Base-by-base conservation (phyloP, 2,888 invertebrate species). In the Epinotia bilunana region DNA sequence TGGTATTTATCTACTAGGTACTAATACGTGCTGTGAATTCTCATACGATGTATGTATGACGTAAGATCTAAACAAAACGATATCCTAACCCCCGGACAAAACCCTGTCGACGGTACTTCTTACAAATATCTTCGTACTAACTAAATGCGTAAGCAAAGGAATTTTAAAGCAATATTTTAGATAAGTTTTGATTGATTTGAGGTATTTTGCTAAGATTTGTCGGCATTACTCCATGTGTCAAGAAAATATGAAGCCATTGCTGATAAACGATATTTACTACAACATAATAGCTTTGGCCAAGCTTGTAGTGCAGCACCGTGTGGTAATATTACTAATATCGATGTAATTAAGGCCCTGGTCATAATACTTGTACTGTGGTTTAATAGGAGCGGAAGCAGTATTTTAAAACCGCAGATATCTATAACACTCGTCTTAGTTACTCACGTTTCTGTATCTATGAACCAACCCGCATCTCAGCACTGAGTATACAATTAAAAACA, bases 361-460 rank as follows among this genome's bases (percentile, higher is more conserved):
- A 57, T 23, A 46, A 60, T 46, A 69, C 16, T 12, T 58, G 16
- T 11, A 69, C 60, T 69, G 58, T 68, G 43, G 3, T 63, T 68
- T 64, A 69, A 70, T 64, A 33, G 33, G 39, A 70, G 64, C 74
- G 70, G 74, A 74, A 74, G 74, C 70, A 28, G 61, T 63, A 68
- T 68, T 58, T 39, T 74, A 70, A 68, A 74, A 73, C 58, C 68
- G n/a, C 53, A 67, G 62, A 69, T 69, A 69, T 39, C 63, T 70
- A 58, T 58, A 70, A 23, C 33, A 60, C 58, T 61, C 60, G 60
- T 63, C 63, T 70, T 70, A 63, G 69, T 69, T 69, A 74, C 69
- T 57, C 69, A 74, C 74, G 74, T 58, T 69, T 69, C 63, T 58
- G 63, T 73, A 20, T 28, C 69, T 46, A 68, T 43, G 20, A 46